phyloP scores from a whole-genome alignment of 2,888 invertebrate species.

The Volucella inflata region DNA sequence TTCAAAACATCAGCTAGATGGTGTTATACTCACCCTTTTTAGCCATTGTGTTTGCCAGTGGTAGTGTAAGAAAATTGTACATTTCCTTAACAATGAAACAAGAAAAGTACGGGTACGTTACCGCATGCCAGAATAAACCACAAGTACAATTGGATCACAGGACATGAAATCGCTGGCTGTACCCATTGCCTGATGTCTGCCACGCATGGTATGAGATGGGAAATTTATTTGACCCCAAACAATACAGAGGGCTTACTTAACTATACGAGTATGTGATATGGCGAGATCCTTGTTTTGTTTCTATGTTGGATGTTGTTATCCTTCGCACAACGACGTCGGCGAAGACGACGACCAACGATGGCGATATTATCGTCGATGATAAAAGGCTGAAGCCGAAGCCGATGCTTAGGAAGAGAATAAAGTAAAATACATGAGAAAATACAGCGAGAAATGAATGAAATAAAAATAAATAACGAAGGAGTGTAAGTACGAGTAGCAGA shows the following conservation, averaged over 20 bases:
- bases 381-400: conserved; percentile 44
- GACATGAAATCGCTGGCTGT: conserved; percentile 42
- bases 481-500: conserved; percentile 5
- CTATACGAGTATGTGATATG: too few relatives aligned
- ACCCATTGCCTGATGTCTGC: conserved; percentile 67
- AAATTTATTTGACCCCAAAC: conserved; percentile 70
- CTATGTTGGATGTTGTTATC: conserved; percentile 24
- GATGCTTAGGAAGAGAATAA: conserved; percentile 52
- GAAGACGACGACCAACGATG: background rate
- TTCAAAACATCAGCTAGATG: conserved; percentile 25
- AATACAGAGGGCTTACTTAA: conserved; percentile 18
- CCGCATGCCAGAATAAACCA: conserved; percentile 59
- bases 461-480: conserved; percentile 63
- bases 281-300: background rate
- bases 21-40: conserved; percentile 22
- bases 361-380: conserved; percentile 57
- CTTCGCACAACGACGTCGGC: background rate
- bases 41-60: conserved; percentile 2
- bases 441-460: conserved; percentile 68
- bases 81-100: conserved; percentile 57
- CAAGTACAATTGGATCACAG: conserved; percentile 65
- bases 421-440: conserved; percentile 59
- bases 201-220: conserved; percentile 70
- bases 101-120: conserved; percentile 6
- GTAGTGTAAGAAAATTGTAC: conserved; percentile 34